These are phyloP conservation scores for Tenthredo livida DNA, from an alignment of 2,888 invertebrate species.

Conservation along the genomic window DNA sequence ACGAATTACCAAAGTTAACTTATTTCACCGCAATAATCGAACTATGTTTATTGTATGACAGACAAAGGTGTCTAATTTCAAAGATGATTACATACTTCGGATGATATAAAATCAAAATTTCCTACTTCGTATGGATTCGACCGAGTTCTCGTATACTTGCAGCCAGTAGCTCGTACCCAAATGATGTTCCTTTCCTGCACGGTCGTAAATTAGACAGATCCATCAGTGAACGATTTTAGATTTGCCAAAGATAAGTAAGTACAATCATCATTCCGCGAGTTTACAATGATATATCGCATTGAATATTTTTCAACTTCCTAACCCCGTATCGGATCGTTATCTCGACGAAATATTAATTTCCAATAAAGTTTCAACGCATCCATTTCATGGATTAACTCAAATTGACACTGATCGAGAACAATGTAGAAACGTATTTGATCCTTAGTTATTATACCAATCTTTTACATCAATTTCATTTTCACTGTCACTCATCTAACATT, in stretches of 20 bases:
- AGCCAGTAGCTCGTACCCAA: not conserved
- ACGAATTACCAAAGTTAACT: not conserved
- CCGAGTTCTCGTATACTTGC: not conserved
- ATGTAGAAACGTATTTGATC: not conserved
- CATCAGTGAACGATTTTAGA: conserved; percentile 43
- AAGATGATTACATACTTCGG: not conserved
- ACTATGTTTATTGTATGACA: not conserved
- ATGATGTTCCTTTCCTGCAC: not conserved
- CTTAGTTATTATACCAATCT: not conserved
- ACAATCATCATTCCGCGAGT: not conserved
- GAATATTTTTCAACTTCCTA: not conserved
- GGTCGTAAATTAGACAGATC: conserved; percentile 26
- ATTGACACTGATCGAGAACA: conserved; percentile 34
- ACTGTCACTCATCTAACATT: not conserved
- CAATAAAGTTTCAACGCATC: conserved; percentile 26
- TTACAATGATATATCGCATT: conserved; percentile 38
- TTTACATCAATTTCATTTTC: not conserved
- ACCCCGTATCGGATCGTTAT: conserved; percentile 42
- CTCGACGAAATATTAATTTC: conserved; percentile 37
- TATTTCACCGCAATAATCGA: not conserved
- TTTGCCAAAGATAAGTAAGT: conserved; percentile 17
- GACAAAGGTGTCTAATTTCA: not conserved
- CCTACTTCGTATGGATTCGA: not conserved
- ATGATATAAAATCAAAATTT: not conserved
- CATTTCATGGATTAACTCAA: conserved; percentile 28